Evolutionary conservation across 1,140 invertebrate species (phyloP).

Genomic region (Orussus abietinus): DNA sequence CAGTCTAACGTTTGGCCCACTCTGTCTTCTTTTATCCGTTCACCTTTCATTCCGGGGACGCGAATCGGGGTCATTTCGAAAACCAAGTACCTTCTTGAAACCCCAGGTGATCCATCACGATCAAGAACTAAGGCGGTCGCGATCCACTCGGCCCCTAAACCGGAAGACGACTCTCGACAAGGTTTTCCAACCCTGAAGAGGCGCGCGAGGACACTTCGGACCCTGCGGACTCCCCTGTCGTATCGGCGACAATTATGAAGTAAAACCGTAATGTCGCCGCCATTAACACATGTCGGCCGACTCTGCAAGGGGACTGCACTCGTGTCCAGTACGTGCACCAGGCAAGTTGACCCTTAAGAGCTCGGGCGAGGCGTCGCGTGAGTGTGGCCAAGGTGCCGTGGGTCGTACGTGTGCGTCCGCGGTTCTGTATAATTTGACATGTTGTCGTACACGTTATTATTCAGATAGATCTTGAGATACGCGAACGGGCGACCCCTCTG

Average conservation of each 20-base stretch:
- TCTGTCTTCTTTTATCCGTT: not conserved
- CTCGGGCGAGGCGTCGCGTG: too few species aligned
- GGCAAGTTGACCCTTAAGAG: too few species aligned
- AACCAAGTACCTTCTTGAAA: slow-evolving; percentile 24
- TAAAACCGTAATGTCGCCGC: slow-evolving; percentile 34
- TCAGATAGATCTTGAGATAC: slow-evolving; percentile 53
- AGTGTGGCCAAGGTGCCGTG: slow-evolving; percentile 24
- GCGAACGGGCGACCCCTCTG: slow-evolving; percentile 14
- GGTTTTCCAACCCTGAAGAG: too few species aligned
- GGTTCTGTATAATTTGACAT: slow-evolving; percentile 54
- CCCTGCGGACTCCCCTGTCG: too few species aligned
- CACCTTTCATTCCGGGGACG: not conserved
- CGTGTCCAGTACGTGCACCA: too few species aligned
- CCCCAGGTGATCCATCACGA: too few species aligned
- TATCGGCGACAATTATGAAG: slow-evolving; percentile 42
- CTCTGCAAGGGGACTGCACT: slow-evolving; percentile 30
- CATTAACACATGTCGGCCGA: slow-evolving; percentile 44
- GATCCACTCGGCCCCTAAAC: too few species aligned
- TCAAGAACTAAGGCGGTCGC: too few species aligned
- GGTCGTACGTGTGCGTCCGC: slow-evolving; percentile 32
- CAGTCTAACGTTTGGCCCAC: not conserved
- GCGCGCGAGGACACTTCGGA: too few species aligned
- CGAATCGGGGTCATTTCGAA: slow-evolving; percentile 15
- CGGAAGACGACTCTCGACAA: too few species aligned
- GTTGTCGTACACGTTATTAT: slow-evolving; percentile 56